Evolutionary conservation across 2,113 vertebrate species (phyloP).

Genomic region (Dasyornis broadbenti): DNA sequence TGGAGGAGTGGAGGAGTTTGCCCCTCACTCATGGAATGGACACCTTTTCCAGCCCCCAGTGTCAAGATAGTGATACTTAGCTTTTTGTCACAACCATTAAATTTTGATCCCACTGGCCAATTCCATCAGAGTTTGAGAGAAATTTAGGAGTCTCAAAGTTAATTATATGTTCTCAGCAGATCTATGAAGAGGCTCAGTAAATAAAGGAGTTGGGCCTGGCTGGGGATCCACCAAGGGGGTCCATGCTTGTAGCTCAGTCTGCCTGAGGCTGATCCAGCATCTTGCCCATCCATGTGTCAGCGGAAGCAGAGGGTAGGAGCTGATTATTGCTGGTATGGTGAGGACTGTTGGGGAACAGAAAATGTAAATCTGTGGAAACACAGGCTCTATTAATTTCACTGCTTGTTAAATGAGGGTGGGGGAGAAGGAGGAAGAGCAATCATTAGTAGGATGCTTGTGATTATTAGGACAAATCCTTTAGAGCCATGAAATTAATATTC

Average conservation of each 20-base stretch:
- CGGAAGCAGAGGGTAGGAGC: background rate
- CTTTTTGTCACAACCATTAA: background rate
- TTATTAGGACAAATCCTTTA: background rate
- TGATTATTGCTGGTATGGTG: background rate
- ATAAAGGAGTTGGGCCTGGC: background rate
- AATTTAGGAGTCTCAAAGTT: background rate
- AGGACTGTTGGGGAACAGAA: background rate
- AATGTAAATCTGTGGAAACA: background rate
- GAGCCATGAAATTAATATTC: background rate
- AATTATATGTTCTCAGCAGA: background rate
- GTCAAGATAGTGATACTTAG: background rate
- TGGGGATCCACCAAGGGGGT: background rate
- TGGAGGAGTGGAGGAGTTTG: background rate
- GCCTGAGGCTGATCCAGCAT: background rate
- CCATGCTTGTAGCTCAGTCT: accelerated
- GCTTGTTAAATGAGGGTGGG: background rate
- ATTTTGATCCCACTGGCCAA: background rate
- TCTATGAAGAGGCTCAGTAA: background rate
- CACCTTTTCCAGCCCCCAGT: background rate
- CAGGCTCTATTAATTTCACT: background rate
- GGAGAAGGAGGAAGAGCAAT: background rate
- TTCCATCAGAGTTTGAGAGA: background rate
- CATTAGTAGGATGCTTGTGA: background rate
- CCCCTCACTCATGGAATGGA: background rate
- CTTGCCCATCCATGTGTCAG: background rate